phyloP scores from a whole-genome alignment of 2,888 invertebrate genomes.

The Choreutis nemorana region DNA sequence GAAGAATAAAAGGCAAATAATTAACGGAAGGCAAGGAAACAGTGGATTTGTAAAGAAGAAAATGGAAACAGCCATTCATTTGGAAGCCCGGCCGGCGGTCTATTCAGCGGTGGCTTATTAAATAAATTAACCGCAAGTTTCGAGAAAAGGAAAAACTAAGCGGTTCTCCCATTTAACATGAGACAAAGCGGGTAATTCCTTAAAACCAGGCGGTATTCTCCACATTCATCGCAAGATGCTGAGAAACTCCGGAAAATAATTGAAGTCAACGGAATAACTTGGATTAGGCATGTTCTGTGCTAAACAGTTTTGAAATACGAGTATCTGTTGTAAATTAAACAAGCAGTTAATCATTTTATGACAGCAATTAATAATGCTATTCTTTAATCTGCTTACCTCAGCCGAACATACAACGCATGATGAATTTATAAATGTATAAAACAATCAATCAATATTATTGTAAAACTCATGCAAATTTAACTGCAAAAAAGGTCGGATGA shows the following conservation, averaged over 20 bases:
- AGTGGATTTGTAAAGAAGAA: conserved; percentile 21
- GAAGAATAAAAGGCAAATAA: conserved; percentile 1
- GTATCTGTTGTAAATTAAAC: too few species aligned
- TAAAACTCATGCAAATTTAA: not conserved
- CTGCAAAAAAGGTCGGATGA: too few species aligned
- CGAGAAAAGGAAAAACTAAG: conserved; percentile 56
- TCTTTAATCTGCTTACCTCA: too few species aligned
- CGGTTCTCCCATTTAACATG: conserved; percentile 29
- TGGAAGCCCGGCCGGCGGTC: conserved; percentile 27
- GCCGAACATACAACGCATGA: too few species aligned
- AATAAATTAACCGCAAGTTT: conserved; percentile 62
- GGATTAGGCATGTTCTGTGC: too few species aligned
- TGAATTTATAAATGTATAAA: too few species aligned
- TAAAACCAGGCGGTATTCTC: conserved; percentile 46
- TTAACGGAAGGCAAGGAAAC: too few species aligned
- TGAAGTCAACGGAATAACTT: conserved; percentile 55
- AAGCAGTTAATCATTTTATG: too few species aligned
- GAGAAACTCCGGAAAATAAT: conserved; percentile 63
- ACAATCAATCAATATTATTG: too few species aligned
- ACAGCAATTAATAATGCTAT: too few species aligned
- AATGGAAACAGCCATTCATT: conserved; percentile 51
- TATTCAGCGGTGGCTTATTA: conserved; percentile 62
- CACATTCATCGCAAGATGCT: conserved; percentile 41
- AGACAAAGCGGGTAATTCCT: conserved; percentile 56
- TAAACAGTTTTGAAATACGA: too few species aligned